A percentile compares a stretch with the other conserved stretches of the same genome.
Evolutionary conservation across 2,797 vertebrate genomes (phyloP).

Genomic region (Novumbra hubbsi): DNA sequence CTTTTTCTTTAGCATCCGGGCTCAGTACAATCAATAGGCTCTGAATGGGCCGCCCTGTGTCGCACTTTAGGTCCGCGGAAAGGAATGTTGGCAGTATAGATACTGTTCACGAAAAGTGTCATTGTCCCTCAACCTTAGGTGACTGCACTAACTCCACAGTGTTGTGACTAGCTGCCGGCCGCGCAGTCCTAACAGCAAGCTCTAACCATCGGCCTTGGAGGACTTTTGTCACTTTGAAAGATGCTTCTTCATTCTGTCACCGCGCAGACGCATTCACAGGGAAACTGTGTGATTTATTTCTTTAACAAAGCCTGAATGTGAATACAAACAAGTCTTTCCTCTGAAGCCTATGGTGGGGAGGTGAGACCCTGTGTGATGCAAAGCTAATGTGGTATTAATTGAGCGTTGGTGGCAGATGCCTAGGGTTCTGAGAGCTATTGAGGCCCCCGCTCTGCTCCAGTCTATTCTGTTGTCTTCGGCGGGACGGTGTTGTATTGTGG

Average conservation of each 20-base stretch:
- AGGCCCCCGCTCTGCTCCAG: neutral
- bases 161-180: neutral
- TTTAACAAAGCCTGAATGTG: neutral
- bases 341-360: neutral
- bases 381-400: neutral
- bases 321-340: neutral
- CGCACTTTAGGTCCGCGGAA: neutral
- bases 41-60: neutral
- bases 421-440: neutral
- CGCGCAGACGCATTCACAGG: neutral
- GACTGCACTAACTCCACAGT: neutral
- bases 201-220: neutral
- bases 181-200: neutral
- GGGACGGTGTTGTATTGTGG: neutral
- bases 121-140: neutral
- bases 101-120: neutral
- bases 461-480: neutral
- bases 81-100: neutral
- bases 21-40: neutral
- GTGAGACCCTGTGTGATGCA: neutral
- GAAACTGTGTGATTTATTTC: neutral
- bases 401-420: neutral
- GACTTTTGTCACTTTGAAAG: neutral
- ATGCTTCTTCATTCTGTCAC: neutral
- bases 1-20: conserved; percentile 6